These are phyloP conservation scores for Podabrus alpinus DNA, from an alignment of 2,888 invertebrate species.

Conservation along the genomic window DNA sequence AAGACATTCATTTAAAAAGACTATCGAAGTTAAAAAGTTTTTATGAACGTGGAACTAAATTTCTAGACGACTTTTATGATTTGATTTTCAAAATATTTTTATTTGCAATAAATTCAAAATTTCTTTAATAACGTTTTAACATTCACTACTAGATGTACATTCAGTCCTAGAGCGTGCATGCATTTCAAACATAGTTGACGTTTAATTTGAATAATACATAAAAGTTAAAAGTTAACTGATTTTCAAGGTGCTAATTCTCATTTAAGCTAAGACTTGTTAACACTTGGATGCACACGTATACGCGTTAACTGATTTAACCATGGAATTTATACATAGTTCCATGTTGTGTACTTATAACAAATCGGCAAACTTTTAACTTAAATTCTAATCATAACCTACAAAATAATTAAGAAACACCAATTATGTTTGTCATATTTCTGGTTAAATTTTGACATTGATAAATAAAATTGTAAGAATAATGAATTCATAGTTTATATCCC, in stretches of 20 bases:
- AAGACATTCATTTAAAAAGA: background rate
- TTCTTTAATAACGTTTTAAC: background rate
- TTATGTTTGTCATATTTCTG: background rate
- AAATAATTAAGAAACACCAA: background rate
- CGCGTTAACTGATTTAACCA: background rate
- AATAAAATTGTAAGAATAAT: slow-evolving; percentile 17
- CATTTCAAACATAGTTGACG: background rate
- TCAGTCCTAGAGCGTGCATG: background rate
- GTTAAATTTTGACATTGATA: background rate
- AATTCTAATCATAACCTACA: background rate
- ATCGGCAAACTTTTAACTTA: background rate
- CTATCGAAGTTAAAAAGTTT: background rate
- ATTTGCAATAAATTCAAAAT: background rate
- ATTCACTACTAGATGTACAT: background rate
- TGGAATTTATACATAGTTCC: background rate
- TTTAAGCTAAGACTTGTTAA: background rate
- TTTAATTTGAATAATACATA: background rate
- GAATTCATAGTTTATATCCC: slow-evolving; percentile 31
- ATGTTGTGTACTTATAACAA: background rate
- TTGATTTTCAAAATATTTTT: background rate
- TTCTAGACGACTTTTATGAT: background rate
- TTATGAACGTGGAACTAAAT: background rate
- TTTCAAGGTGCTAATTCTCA: background rate
- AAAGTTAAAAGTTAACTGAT: background rate
- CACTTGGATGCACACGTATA: background rate